A percentile compares a stretch with the other conserved stretches of the same genome.
These are phyloP conservation scores for Acleris literana DNA, from an alignment of 2,888 invertebrate species.

Conservation along the genomic window DNA sequence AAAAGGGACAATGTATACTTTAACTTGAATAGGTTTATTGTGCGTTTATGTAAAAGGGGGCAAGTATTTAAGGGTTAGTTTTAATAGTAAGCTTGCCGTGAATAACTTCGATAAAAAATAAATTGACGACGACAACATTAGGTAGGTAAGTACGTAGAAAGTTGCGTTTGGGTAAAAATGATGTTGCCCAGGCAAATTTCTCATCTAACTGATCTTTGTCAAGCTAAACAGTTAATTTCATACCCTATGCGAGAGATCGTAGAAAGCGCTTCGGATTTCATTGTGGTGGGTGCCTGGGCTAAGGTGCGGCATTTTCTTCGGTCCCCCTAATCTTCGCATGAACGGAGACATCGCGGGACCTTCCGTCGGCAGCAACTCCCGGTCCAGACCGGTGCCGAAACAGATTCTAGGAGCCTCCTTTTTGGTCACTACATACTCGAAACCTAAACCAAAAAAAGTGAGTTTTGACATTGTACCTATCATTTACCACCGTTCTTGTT, in stretches of 20 bases:
- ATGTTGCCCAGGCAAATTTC: too few species aligned
- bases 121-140: too few species aligned
- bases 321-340: conserved; percentile 64
- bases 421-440: conserved; percentile 82
- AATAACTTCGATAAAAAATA: too few species aligned
- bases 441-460: conserved; percentile 60
- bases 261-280: conserved; percentile 61
- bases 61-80: too few species aligned
- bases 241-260: conserved; percentile 65
- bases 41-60: too few species aligned
- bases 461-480: neutral
- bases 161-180: too few species aligned
- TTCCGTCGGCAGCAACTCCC: conserved; percentile 71
- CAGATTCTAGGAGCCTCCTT: conserved; percentile 72
- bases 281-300: conserved; percentile 68
- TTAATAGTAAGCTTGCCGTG: too few species aligned
- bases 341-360: conserved; percentile 74
- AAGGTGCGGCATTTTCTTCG: conserved; percentile 56
- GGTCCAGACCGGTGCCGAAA: conserved; percentile 75
- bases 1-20: too few species aligned
- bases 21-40: too few species aligned
- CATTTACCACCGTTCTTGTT: too few species aligned
- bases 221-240: neutral
- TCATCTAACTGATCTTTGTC: too few species aligned
- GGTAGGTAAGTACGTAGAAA: too few species aligned